Evolutionary conservation across 1,140 invertebrate species (phyloP).

Genomic region (Latrodectus geometricus): DNA sequence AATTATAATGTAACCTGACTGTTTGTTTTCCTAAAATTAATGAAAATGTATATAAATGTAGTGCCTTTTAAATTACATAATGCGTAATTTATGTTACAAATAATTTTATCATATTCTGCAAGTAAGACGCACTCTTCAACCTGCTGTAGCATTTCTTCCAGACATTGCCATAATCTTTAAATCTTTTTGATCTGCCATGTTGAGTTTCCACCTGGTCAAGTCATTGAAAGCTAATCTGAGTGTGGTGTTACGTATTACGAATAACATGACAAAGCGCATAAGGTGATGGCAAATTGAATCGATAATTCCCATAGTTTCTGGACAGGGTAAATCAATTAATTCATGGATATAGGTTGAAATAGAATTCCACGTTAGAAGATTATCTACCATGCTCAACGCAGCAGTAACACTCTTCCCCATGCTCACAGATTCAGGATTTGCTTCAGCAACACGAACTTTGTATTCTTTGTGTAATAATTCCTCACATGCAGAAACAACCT

Average conservation of each 20-base stretch:
- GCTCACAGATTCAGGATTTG: constrained; percentile 1
- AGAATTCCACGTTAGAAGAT: constrained; percentile 6
- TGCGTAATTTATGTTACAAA: no score
- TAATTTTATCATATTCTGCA: no score
- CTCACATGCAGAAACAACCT: constrained; percentile 64
- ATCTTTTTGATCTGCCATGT: constrained; percentile 31
- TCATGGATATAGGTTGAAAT: constrained; percentile 28
- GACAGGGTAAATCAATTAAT: constrained; percentile 11
- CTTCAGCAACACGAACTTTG: not conserved
- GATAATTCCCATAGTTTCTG: not conserved
- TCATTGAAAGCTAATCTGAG: constrained; percentile 31
- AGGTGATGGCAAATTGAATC: constrained; percentile 14
- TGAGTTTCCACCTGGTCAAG: constrained; percentile 20
- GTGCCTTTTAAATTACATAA: no score
- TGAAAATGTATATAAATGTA: no score
- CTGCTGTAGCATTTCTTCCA: no score
- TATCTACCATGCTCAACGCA: constrained; percentile 15
- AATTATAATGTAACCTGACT: no score
- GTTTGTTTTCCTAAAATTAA: no score
- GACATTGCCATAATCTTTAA: not conserved
- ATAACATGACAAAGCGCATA: constrained; percentile 17
- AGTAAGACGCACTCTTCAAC: no score
- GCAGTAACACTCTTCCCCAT: constrained; percentile 36
- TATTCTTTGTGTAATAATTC: constrained; percentile 19
- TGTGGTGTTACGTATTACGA: not conserved